Evolutionary conservation across 2,888 invertebrate species (phyloP).

Genomic region (Apodemia mormo): DNA sequence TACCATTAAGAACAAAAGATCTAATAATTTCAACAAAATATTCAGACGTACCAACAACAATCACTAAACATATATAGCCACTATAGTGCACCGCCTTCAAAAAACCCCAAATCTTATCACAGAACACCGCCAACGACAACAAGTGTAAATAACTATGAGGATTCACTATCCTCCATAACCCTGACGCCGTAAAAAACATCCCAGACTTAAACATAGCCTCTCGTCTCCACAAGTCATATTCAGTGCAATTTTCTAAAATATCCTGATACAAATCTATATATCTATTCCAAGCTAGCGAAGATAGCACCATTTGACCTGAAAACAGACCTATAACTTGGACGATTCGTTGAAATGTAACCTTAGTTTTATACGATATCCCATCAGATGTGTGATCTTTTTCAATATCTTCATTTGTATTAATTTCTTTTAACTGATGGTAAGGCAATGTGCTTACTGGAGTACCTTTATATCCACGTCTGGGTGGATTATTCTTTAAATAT

Average conservation of each 20-base stretch:
- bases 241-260: conserved; percentile 84
- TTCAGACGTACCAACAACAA: conserved; percentile 87
- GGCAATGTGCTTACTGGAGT: conserved; percentile 83
- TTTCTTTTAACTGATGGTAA: conserved; percentile 71
- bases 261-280: conserved; percentile 91
- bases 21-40: conserved; percentile 77
- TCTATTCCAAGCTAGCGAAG: conserved; percentile 91
- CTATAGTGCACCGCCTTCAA: conserved; percentile 85
- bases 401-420: conserved; percentile 67
- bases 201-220: conserved; percentile 85
- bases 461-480: conserved; percentile 84
- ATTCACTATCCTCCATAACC: conserved; percentile 89
- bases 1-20: conserved; percentile 44
- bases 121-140: conserved; percentile 88
- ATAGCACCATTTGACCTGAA: conserved; percentile 86
- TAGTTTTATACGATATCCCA: conserved; percentile 84
- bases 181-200: conserved; percentile 87
- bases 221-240: conserved; percentile 74
- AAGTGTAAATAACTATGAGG: conserved; percentile 89
- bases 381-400: conserved; percentile 70
- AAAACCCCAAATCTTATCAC: conserved; percentile 91
- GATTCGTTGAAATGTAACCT: conserved; percentile 85
- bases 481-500: conserved; percentile 87
- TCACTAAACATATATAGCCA: conserved; percentile 86
- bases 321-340: conserved; percentile 84